Conservation (phyloP, 2,113 vertebrate species). For the Numenius arquata region DNA sequence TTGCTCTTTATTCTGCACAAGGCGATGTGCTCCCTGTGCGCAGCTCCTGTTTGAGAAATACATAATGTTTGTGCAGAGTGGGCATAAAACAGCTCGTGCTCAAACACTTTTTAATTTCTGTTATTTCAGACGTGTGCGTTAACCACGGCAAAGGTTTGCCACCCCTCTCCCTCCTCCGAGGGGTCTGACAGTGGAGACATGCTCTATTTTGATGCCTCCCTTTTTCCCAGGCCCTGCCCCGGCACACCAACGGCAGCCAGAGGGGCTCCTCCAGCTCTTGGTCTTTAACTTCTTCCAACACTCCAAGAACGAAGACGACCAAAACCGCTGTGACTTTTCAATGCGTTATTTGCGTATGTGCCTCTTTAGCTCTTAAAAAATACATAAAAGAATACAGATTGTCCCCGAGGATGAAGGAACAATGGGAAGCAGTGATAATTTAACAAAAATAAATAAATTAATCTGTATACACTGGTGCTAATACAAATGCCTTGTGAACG, state of each 20-base stretch:
- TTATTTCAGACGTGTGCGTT: fast-evolving
- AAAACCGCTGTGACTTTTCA: neutral
- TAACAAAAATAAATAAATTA: conserved; percentile 69
- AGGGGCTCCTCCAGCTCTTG: neutral
- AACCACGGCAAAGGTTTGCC: neutral
- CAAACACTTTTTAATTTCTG: fast-evolving
- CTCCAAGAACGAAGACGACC: neutral
- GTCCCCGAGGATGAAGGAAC: conserved; percentile 47
- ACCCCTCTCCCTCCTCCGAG: fast-evolving
- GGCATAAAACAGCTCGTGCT: neutral
- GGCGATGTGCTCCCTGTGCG: neutral
- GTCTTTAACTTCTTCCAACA: neutral
- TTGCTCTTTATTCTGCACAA: neutral
- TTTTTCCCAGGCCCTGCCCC: neutral
- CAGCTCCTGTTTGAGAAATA: neutral
- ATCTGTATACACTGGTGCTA: conserved; percentile 54
- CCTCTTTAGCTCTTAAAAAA: conserved; percentile 65
- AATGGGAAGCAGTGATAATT: conserved; percentile 62
- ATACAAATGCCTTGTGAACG: conserved; percentile 64
- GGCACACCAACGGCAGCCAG: neutral
- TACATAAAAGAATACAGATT: conserved; percentile 46
- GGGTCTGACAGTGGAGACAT: fast-evolving
- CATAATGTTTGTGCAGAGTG: neutral
- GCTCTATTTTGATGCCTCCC: neutral
- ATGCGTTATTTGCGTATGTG: neutral